Percentiles rank a stretch among this genome's conserved stretches.
Evolutionary conservation across 2,113 vertebrate species (phyloP).

Genomic region (Synodontis membranacea): DNA sequence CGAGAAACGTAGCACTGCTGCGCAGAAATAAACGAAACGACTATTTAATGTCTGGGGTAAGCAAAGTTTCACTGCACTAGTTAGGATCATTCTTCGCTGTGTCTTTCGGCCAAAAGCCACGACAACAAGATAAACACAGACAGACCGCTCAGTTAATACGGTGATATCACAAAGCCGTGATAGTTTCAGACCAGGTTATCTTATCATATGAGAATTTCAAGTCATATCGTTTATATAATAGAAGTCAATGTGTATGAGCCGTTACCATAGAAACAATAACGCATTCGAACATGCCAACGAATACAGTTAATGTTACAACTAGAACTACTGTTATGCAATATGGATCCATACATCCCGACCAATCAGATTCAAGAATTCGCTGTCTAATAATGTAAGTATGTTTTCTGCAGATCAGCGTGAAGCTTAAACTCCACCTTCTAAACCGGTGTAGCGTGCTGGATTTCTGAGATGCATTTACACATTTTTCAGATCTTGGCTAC

Average conservation of each 20-base stretch:
- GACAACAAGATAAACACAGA: neutral
- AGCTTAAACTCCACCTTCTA: neutral
- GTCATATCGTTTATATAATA: neutral
- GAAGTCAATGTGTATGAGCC: neutral
- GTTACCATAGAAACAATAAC: neutral
- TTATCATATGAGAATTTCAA: neutral
- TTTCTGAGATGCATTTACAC: neutral
- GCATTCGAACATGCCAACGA: neutral
- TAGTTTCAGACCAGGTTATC: neutral
- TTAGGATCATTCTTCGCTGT: neutral
- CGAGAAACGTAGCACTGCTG: neutral
- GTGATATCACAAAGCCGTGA: neutral
- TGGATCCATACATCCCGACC: neutral
- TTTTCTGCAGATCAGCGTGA: neutral
- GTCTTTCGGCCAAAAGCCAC: too few species aligned
- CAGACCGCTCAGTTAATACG: too few species aligned
- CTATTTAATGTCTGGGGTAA: neutral
- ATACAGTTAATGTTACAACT: neutral
- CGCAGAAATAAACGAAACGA: neutral
- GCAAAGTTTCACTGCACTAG: neutral
- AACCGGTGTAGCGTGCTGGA: neutral
- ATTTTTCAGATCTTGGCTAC: neutral
- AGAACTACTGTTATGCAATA: neutral
- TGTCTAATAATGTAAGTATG: neutral
- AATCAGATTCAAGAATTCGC: neutral